These are phyloP conservation scores for Melieria omissa DNA, from an alignment of 2,888 invertebrate species.

Conservation along the genomic window DNA sequence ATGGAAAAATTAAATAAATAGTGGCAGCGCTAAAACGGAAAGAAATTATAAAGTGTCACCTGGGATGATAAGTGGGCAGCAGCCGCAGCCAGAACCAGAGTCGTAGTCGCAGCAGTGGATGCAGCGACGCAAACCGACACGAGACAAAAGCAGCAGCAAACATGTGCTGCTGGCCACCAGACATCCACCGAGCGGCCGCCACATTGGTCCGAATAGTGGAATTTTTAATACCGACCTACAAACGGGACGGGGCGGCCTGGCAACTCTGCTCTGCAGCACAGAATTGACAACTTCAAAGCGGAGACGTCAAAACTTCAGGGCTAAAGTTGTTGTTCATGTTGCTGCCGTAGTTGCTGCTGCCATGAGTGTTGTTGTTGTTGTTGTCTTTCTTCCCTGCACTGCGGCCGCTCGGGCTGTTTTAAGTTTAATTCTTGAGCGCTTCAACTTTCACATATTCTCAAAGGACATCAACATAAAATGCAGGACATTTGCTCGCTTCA, in stretches of 20 bases:
- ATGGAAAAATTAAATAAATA: conserved; percentile 65
- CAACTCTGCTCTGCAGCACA: neutral
- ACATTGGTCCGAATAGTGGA: no score
- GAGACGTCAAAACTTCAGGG: conserved; percentile 36
- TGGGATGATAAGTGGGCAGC: conserved; percentile 66
- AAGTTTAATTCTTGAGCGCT: conserved; percentile 59
- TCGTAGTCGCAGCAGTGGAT: neutral
- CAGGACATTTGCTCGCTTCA: conserved; percentile 59
- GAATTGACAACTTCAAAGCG: conserved; percentile 36
- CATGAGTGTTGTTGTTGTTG: conserved; percentile 10
- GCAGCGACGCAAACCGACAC: neutral
- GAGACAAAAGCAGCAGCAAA: neutral
- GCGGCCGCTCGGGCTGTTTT: conserved; percentile 38
- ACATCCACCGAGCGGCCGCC: no score
- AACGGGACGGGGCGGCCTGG: neutral
- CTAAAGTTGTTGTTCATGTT: conserved; percentile 19
- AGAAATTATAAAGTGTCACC: conserved; percentile 67
- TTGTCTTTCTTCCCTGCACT: conserved; percentile 1
- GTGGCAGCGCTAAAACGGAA: conserved; percentile 66
- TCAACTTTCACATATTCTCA: conserved; percentile 61
- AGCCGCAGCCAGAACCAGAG: conserved; percentile 38
- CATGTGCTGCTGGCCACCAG: no score
- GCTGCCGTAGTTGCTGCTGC: no score
- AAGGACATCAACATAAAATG: conserved; percentile 60
- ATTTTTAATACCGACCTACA: neutral